Base-by-base conservation (phyloP, 2,797 vertebrate genomes). In the Morelia viridis region DNA sequence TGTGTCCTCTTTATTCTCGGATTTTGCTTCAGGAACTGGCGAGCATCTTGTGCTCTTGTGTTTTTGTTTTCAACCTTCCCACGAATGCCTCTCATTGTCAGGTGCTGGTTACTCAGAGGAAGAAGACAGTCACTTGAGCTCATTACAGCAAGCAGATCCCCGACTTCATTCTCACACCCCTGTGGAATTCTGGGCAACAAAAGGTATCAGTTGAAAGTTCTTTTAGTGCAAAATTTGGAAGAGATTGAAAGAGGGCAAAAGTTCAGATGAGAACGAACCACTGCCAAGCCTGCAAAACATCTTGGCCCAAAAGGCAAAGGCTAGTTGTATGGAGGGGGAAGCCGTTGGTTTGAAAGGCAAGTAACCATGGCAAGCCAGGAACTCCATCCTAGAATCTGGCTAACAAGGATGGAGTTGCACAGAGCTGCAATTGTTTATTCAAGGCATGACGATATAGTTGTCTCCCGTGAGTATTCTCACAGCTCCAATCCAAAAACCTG, bases 351-450 rank as follows among this genome's bases (percentile, higher is more conserved):
- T 96, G 96, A 97, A 98, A 98, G 97, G 97, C 97, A 96, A 96
- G 98, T 98, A 98, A 98, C 98, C 98, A 98, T 98, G 98, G 98
- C 97, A 94, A 98, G 97, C 93, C 93, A 95, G 96, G 96, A 96
- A 97, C 96, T 97, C 96, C 96, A 96, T 97, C 97, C 97, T 98
- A 98, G 98, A 98, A 98, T 98, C 98, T 98, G 98, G 98, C 98
- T 97, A 97, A 97, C 97, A 97, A 97, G 97, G 95, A 94, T 96
- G 24, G 85, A 96, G 97, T 96, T 94, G 97, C 98, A 98, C 98
- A 99, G 98, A 98, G 98, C 97, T 94, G 94, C 94, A 95, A 98
- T 98, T 99, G 98, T 98, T 98, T 98, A 98, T 98, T 98, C 98
- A 98, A 97, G 97, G 97, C 96, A 96, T 97, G 95, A 97, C 96